phyloP scores from a whole-genome alignment of 1,140 invertebrate genomes.

The Trichoplusia ni region DNA sequence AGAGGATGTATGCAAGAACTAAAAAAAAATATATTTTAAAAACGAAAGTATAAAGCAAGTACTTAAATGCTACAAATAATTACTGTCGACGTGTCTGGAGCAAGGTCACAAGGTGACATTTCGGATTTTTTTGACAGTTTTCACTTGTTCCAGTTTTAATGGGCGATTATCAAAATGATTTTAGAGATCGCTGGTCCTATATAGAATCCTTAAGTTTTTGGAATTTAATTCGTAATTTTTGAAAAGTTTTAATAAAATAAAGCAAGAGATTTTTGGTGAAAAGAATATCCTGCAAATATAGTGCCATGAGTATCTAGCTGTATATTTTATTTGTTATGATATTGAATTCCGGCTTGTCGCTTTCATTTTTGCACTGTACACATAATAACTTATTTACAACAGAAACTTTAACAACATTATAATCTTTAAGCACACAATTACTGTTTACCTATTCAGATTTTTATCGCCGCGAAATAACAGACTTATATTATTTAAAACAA shows the following conservation, averaged over 20 bases:
- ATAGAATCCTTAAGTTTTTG: too few relatives aligned
- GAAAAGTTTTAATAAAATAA: too few relatives aligned
- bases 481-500: background rate
- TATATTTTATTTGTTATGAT: too few relatives aligned
- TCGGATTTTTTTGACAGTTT: constrained; percentile 64
- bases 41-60: constrained; percentile 31
- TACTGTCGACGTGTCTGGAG: constrained; percentile 61
- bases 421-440: too few relatives aligned
- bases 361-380: too few relatives aligned
- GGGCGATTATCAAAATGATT: constrained; percentile 38
- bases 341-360: too few relatives aligned
- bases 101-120: constrained; percentile 67
- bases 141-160: constrained; percentile 65
- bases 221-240: too few relatives aligned
- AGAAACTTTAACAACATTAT: too few relatives aligned
- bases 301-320: too few relatives aligned
- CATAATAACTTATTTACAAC: too few relatives aligned
- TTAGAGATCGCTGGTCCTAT: constrained; percentile 33
- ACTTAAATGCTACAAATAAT: constrained; percentile 57
- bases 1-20: background rate
- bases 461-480: background rate
- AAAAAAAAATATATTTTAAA: constrained; percentile 30
- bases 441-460: background rate
- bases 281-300: too few relatives aligned
- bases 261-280: too few relatives aligned